Evolutionary conservation across 2,113 vertebrate species (phyloP).

Genomic region (Oplegnathus fasciatus): DNA sequence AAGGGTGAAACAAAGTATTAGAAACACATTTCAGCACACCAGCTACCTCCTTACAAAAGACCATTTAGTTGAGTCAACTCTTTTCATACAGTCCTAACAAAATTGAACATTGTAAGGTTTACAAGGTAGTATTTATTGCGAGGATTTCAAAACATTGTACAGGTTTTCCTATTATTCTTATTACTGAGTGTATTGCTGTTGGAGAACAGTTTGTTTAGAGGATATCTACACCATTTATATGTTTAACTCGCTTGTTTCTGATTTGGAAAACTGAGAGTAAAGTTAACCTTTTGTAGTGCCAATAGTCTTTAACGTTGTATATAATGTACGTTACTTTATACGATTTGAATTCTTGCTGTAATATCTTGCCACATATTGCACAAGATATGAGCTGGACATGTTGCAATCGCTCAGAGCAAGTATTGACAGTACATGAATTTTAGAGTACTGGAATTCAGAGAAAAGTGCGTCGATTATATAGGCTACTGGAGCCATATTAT

Average conservation of each 20-base stretch:
- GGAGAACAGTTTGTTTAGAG: too few relatives aligned
- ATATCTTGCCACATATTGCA: constrained; percentile 1
- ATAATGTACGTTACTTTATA: neutral
- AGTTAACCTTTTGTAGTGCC: neutral
- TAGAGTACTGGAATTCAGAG: constrained; percentile 15
- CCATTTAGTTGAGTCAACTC: neutral
- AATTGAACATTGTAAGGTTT: neutral
- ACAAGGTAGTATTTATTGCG: neutral
- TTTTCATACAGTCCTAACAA: neutral
- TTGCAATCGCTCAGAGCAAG: constrained; percentile 14
- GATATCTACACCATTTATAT: too few relatives aligned
- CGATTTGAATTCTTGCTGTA: neutral
- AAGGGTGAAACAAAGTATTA: neutral
- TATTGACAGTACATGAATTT: neutral
- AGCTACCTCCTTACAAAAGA: neutral
- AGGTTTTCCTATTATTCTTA: too few relatives aligned
- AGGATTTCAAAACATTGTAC: neutral
- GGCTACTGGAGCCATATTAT: neutral
- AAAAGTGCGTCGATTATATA: constrained; percentile 24
- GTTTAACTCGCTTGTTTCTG: neutral
- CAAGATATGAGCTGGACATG: neutral
- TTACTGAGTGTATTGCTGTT: too few relatives aligned
- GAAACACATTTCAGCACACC: neutral
- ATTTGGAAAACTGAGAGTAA: neutral
- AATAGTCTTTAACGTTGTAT: neutral